Conservation (phyloP, 2,797 vertebrate species). For the Macropodus opercularis region DNA sequence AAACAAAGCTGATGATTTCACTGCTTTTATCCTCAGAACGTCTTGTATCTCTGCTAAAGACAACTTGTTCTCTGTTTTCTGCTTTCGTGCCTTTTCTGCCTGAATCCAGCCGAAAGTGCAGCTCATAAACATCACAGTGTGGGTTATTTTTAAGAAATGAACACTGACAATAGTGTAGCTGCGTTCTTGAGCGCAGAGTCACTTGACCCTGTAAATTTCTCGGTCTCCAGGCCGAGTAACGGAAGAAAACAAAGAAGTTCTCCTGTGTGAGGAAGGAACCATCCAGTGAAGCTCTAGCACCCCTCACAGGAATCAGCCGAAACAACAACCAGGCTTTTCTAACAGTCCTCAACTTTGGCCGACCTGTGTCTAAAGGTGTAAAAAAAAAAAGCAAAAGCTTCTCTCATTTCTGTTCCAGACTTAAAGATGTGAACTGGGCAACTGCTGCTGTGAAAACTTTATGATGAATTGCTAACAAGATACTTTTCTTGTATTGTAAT, state of each 20-base stretch:
- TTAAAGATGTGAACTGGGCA: conserved; percentile 13
- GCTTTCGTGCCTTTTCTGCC: neutral
- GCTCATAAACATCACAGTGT: conserved; percentile 2
- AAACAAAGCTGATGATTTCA: conserved; percentile 9
- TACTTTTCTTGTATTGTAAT: neutral
- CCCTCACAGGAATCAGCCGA: conserved; percentile 36
- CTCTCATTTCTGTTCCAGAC: conserved; percentile 34
- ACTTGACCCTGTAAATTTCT: conserved; percentile 50
- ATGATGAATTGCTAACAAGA: neutral
- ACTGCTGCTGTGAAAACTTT: neutral
- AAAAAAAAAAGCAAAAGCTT: conserved; percentile 12
- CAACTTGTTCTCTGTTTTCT: conserved; percentile 1
- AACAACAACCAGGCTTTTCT: neutral
- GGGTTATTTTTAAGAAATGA: conserved; percentile 28
- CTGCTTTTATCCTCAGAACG: conserved; percentile 17
- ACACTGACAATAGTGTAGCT: conserved; percentile 24
- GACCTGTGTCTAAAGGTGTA: conserved; percentile 24
- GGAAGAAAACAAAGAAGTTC: conserved; percentile 34
- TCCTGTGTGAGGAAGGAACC: neutral
- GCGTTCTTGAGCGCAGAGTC: conserved; percentile 17
- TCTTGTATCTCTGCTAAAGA: conserved; percentile 31
- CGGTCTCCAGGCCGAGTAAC: conserved; percentile 41
- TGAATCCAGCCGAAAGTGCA: conserved; percentile 1
- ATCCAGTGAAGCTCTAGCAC: conserved; percentile 40
- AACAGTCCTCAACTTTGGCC: conserved; percentile 1